Conservation (phyloP, 2,113 vertebrate genomes). For the Pelvicachromis taeniatus region DNA sequence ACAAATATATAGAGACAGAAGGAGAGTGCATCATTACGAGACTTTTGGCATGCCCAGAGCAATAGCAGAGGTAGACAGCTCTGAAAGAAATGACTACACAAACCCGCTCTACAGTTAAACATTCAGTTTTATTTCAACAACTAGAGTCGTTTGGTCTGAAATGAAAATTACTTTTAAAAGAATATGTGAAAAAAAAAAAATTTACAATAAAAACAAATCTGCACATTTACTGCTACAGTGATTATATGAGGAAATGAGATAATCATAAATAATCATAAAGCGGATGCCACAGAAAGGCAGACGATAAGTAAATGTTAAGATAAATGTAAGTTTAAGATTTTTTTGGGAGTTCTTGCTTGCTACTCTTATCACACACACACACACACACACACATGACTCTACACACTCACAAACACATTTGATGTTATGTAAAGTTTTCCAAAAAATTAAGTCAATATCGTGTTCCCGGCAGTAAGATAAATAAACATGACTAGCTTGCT, state of each 20-base stretch:
- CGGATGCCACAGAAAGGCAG: background rate
- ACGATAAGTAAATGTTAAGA: background rate
- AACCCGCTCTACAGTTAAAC: background rate
- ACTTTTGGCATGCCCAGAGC: constrained; percentile 49
- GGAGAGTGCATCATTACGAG: constrained; percentile 25
- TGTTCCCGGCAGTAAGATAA: background rate
- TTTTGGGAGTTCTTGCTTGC: background rate
- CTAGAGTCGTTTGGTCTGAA: background rate
- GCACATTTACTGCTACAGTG: background rate
- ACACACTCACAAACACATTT: background rate
- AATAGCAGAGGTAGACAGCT: constrained; percentile 12
- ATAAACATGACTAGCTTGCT: background rate
- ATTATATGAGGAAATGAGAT: background rate
- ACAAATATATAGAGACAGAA: background rate
- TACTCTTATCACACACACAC: background rate
- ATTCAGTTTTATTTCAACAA: background rate
- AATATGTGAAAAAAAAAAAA: background rate
- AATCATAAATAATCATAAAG: background rate
- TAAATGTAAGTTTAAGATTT: background rate
- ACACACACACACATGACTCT: background rate
- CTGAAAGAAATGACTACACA: constrained; percentile 1
- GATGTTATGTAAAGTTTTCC: background rate
- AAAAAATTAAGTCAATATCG: background rate
- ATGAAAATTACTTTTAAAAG: background rate
- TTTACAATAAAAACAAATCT: background rate